Evolutionary conservation across 2,888 invertebrate species (phyloP).

Genomic region (Zonitis immaculata): DNA sequence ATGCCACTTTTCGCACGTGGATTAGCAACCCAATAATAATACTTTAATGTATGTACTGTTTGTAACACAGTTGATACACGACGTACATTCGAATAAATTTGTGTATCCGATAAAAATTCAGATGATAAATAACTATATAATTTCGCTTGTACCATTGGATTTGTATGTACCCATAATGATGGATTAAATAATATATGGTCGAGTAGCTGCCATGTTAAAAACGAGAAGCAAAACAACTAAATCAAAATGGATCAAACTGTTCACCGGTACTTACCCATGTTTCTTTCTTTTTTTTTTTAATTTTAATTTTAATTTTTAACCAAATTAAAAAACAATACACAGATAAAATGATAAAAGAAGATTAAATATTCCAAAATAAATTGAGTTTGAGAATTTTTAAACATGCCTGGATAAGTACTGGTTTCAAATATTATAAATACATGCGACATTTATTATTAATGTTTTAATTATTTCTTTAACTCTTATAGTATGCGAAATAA

Average conservation of each 20-base stretch:
- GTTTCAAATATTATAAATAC: constrained; percentile 23
- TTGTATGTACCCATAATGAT: constrained; percentile 97
- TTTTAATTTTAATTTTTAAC: not conserved
- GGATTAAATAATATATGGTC: constrained; percentile 99
- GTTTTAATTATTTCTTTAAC: not conserved
- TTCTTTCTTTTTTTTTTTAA: not conserved
- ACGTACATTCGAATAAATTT: constrained; percentile 94
- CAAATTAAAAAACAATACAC: not conserved
- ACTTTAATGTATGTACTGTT: constrained; percentile 97
- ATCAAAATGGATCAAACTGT: constrained; percentile 60
- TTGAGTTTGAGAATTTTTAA: constrained; percentile 7
- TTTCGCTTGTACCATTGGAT: constrained; percentile 89
- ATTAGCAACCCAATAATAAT: constrained; percentile 98
- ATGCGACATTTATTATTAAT: not conserved
- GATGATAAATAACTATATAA: constrained; percentile 97
- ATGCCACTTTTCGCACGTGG: constrained; percentile 93
- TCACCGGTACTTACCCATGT: constrained; percentile 52
- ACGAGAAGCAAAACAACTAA: constrained; percentile 86
- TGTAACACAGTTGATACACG: constrained; percentile 96
- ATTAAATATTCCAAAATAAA: constrained; percentile 17
- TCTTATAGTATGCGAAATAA: not conserved
- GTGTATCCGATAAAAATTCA: constrained; percentile 97
- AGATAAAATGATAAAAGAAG: constrained; percentile 22
- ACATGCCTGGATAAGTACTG: constrained; percentile 50
- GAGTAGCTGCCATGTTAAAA: constrained; percentile 91